phyloP scores from a whole-genome alignment of 23 tunicate genomes.

The Styela clava region DNA sequence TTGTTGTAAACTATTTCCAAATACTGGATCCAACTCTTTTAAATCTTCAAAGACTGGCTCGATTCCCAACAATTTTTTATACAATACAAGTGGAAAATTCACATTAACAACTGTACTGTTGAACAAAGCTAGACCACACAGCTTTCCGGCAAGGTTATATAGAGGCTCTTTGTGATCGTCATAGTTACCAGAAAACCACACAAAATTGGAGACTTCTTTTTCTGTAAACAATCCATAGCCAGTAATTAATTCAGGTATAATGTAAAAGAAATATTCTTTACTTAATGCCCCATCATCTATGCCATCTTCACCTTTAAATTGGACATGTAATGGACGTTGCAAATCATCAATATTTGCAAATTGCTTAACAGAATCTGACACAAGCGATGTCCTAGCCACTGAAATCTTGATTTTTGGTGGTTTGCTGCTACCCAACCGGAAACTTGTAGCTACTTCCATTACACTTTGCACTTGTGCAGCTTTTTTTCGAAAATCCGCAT shows the following conservation, averaged over 20 bases:
- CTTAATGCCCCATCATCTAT: slow-evolving; percentile 86
- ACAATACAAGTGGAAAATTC: slow-evolving; percentile 84
- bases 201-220: slow-evolving; percentile 39
- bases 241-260: slow-evolving; percentile 61
- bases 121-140: slow-evolving; percentile 90
- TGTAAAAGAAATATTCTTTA: slow-evolving; percentile 82
- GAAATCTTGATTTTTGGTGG: slow-evolving; percentile 21
- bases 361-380: slow-evolving; percentile 18
- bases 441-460: not conserved
- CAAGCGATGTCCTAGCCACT: slow-evolving; percentile 37
- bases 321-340: slow-evolving; percentile 55
- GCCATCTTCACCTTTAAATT: slow-evolving; percentile 82
- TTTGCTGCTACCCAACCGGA: not conserved
- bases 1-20: slow-evolving; percentile 36
- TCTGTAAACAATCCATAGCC: slow-evolving; percentile 77
- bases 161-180: slow-evolving; percentile 21
- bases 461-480: not conserved
- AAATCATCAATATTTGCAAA: slow-evolving; percentile 26
- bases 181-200: not conserved
- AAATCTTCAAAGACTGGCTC: slow-evolving; percentile 53
- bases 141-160: slow-evolving; percentile 75
- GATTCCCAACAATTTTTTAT: slow-evolving; percentile 80
- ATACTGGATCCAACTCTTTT: slow-evolving; percentile 62
- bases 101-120: slow-evolving; percentile 76
- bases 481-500: not conserved